These are phyloP conservation scores for Trachemys scripta DNA, from an alignment of 2,113 vertebrate genomes.

Conservation along the genomic window DNA sequence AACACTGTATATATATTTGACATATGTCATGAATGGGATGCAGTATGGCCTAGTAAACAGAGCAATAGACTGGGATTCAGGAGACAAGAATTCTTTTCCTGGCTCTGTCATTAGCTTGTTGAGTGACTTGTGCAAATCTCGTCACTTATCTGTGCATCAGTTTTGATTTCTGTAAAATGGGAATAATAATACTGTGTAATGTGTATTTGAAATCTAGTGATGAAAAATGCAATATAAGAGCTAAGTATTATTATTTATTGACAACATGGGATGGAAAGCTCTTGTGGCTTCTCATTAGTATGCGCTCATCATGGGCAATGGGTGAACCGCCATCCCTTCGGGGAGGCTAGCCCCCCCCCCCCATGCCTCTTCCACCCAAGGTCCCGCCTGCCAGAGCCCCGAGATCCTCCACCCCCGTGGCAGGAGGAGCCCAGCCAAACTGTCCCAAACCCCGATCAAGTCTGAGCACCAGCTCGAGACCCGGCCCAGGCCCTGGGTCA, in stretches of 20 bases:
- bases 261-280: neutral
- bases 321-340: too few species aligned
- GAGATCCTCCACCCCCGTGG: too few species aligned
- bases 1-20: neutral
- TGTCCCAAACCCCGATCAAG: too few species aligned
- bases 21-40: neutral
- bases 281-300: neutral
- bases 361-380: too few species aligned
- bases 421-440: too few species aligned
- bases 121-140: neutral
- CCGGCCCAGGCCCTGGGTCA: too few species aligned
- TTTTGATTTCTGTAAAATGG: neutral
- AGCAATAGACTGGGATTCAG: neutral
- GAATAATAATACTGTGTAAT: neutral
- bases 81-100: neutral
- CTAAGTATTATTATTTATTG: neutral
- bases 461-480: too few species aligned
- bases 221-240: neutral
- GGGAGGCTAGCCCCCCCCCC: too few species aligned
- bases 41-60: neutral
- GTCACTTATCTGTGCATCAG: neutral
- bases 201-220: neutral
- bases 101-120: neutral
- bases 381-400: too few species aligned
- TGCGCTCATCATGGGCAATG: too few species aligned